These are phyloP conservation scores for Centropyge bicolor DNA, from an alignment of 2,797 vertebrate species.

Conservation along the genomic window DNA sequence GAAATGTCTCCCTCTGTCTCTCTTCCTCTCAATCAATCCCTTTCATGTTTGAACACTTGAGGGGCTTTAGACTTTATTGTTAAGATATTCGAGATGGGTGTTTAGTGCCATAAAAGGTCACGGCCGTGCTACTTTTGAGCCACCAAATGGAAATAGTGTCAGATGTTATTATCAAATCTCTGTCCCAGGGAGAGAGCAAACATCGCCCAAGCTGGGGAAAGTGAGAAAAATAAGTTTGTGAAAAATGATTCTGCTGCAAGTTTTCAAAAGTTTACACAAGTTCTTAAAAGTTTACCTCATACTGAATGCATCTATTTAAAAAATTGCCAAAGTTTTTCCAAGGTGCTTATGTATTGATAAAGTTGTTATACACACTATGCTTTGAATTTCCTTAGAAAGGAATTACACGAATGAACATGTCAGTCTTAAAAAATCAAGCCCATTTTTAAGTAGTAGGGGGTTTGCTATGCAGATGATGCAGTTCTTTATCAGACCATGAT, in stretches of 20 bases:
- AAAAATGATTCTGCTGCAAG: neutral
- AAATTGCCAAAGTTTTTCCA: neutral
- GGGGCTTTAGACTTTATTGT: conserved; percentile 21
- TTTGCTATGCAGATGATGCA: neutral
- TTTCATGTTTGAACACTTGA: conserved; percentile 40
- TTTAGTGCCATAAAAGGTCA: conserved; percentile 33
- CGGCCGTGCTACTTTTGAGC: neutral
- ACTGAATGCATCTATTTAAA: neutral
- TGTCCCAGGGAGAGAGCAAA: neutral
- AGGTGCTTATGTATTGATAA: neutral
- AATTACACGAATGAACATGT: neutral
- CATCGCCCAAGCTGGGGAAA: neutral
- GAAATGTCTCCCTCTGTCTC: conserved; percentile 40
- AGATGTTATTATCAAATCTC: conserved; percentile 10
- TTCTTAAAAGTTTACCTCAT: neutral
- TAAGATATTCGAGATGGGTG: conserved; percentile 32
- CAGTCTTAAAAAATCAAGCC: neutral
- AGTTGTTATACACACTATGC: neutral
- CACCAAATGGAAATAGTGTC: conserved; percentile 3
- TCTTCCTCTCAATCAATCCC: conserved; percentile 27
- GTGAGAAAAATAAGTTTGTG: neutral
- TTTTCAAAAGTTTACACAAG: neutral
- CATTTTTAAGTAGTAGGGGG: neutral
- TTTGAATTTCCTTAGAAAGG: neutral
- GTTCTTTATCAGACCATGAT: neutral